These are phyloP conservation scores for Sericinus montela DNA, from an alignment of 2,888 invertebrate species.

Conservation along the genomic window DNA sequence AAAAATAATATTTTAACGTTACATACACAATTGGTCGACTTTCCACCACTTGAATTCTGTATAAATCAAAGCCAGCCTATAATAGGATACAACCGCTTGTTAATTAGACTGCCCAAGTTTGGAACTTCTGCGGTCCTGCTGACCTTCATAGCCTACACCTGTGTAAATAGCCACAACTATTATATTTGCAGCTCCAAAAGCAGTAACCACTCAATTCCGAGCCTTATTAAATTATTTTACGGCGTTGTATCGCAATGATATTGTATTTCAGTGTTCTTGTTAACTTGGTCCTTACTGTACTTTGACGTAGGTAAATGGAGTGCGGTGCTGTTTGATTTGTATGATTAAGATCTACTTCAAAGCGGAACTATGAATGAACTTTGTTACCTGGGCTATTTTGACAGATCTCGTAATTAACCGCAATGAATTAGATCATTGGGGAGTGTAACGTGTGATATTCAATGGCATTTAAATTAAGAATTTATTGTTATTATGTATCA, in stretches of 20 bases:
- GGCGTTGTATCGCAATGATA: not conserved
- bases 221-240: not conserved
- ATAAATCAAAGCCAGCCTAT: slow-evolving; percentile 13
- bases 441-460: too few species aligned
- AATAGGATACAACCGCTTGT: slow-evolving; percentile 10
- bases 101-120: slow-evolving; percentile 20
- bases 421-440: too few species aligned
- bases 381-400: too few species aligned
- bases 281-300: not conserved
- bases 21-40: too few species aligned
- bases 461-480: too few species aligned
- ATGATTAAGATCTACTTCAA: slow-evolving; percentile 10
- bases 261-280: not conserved
- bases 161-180: slow-evolving; percentile 1
- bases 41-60: too few species aligned
- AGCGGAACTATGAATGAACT: slow-evolving; percentile 1
- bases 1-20: too few species aligned
- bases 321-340: slow-evolving; percentile 10
- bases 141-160: slow-evolving; percentile 22
- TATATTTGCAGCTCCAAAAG: not conserved
- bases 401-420: too few species aligned
- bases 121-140: slow-evolving; percentile 16
- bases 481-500: too few species aligned
- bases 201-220: not conserved
- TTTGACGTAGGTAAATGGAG: slow-evolving; percentile 12